Evolutionary conservation across 2,113 vertebrate genomes (phyloP).

Genomic region (Alligator sinensis): DNA sequence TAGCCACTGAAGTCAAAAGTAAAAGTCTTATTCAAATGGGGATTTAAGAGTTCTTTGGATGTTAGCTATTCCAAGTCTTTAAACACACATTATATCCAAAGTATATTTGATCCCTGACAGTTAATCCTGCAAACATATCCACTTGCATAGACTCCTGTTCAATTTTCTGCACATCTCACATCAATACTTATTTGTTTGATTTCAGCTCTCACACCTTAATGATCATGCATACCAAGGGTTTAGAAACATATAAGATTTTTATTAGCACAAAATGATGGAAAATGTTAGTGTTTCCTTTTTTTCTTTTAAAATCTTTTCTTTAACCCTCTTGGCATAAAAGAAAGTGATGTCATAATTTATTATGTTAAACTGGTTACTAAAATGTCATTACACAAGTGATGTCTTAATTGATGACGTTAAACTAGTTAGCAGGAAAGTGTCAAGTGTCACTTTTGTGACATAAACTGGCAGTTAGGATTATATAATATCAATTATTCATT

Average conservation of each 20-base stretch:
- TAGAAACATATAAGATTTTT: neutral
- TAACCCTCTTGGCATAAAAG: constrained; percentile 61
- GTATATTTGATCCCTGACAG: neutral
- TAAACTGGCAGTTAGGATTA: constrained; percentile 82
- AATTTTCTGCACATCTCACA: constrained; percentile 11
- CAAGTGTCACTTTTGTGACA: constrained; percentile 80
- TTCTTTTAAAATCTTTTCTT: constrained; percentile 30
- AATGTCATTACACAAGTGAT: constrained; percentile 77
- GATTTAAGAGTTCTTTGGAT: neutral
- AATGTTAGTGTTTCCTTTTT: neutral
- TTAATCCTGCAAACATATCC: neutral
- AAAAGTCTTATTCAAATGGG: neutral
- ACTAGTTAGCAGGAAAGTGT: constrained; percentile 74
- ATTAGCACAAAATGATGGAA: neutral
- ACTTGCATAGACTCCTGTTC: neutral
- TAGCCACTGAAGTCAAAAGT: neutral
- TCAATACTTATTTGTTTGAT: neutral
- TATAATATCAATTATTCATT: constrained; percentile 84
- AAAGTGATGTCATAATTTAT: constrained; percentile 79
- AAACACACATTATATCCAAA: neutral
- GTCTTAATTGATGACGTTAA: constrained; percentile 80
- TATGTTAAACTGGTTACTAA: constrained; percentile 66
- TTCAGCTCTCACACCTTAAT: neutral
- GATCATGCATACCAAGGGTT: neutral
- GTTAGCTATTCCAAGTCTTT: neutral